Evolutionary conservation across 1,140 invertebrate species (phyloP), one percentile per base, ranked within the genome.

Genomic region (Drosophila pseudoobscura): DNA sequence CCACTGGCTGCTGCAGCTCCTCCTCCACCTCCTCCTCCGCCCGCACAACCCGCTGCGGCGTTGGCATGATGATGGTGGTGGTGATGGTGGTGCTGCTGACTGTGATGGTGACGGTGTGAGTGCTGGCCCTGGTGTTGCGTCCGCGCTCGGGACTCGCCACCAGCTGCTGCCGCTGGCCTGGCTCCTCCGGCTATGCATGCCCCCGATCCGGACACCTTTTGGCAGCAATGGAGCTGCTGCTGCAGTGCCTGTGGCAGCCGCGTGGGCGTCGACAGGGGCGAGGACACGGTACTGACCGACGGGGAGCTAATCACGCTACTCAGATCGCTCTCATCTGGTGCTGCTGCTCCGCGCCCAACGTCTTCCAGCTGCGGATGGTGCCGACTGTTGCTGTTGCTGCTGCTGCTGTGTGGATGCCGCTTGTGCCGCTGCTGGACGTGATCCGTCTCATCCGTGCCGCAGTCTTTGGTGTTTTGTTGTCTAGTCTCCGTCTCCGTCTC

Each of bases 211-310:
- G 61, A 45, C 31, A 44, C 56, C 17, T 90, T 90, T 58, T 88
- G 87, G 66, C 88, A 90, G 35, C 87, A 90, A 53, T 88, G 78
- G 41, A 88, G 47, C 53, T 74, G 78, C 53, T 74, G 78, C 62
- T 82, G 75, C 57, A 83, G 64, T 31, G 75, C 60, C 52, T 84
- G 78, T 9, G 89, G 79, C 56, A 83, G 71, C 69, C 89, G 72
- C 56, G 89, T 91, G 53, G 89, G 89, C 68, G 89, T 91, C 55
- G 89, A 91, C 17, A 90, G 70, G 55, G 90, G 90, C 69, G 90
- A 90, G 47, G 87, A 91, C 8, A 90, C 71, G 13, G 90, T 87
- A 52, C 89, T 91, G 60, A 78, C 77, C 61, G 89, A 91, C n/a
- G 89, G 82, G 26, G 89, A 90, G 49, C 89, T 90, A 24, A 88